Evolutionary conservation across 1,140 invertebrate genomes (phyloP).

Genomic region (Diachasma alloeum): DNA sequence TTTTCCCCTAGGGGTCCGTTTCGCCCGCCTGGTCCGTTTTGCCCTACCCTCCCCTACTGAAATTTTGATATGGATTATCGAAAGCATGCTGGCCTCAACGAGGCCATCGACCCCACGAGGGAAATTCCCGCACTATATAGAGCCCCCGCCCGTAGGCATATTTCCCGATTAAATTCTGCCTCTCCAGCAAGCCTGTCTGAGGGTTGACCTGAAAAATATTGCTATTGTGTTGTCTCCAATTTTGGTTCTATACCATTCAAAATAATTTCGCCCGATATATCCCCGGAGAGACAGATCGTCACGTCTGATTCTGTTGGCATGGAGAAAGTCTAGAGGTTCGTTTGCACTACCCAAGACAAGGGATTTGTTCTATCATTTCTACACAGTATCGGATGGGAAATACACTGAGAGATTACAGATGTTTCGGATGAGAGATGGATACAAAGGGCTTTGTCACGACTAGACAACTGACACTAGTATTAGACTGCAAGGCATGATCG

Average conservation of each 20-base stretch:
- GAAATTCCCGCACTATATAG: too few species aligned
- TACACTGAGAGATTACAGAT: conserved; percentile 10
- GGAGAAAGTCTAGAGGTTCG: neutral
- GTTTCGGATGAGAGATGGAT: neutral
- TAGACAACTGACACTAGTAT: neutral
- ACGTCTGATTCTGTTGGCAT: neutral
- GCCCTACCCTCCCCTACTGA: too few species aligned
- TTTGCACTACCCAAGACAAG: neutral
- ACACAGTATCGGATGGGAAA: neutral
- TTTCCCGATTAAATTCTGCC: neutral
- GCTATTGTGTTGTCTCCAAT: neutral
- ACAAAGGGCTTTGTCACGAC: neutral
- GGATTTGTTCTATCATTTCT: neutral
- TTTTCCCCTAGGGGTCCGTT: too few species aligned
- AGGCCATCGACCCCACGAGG: too few species aligned
- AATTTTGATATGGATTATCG: too few species aligned
- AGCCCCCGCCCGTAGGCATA: neutral
- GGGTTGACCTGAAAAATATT: neutral
- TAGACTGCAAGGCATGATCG: neutral
- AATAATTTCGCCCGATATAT: neutral
- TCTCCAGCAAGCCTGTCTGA: neutral
- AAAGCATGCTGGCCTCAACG: too few species aligned
- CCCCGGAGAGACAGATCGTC: neutral
- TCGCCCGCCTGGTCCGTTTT: too few species aligned
- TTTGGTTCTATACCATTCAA: neutral